Conservation (phyloP, 2,113 vertebrate species). For the Lipophrys pholis region DNA sequence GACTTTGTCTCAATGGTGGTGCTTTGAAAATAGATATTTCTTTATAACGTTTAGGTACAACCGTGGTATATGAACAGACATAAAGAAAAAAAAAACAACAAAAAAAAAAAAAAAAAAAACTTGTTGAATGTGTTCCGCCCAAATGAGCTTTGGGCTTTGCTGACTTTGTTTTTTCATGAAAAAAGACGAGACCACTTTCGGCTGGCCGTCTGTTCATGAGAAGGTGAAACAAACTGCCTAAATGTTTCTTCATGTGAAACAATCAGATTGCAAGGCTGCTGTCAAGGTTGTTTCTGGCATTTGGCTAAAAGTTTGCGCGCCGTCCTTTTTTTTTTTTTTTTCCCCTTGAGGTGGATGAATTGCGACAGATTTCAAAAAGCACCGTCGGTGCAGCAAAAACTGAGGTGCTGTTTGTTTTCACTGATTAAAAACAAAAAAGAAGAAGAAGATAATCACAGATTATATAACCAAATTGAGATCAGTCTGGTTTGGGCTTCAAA, state of each 20-base stretch:
- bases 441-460: not conserved
- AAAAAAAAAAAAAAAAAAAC: conserved; percentile 52
- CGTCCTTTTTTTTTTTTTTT: conserved; percentile 26
- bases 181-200: conserved; percentile 88
- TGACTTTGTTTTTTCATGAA: conserved; percentile 97
- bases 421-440: not conserved
- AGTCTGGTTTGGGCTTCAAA: not conserved
- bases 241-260: conserved; percentile 99
- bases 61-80: conserved; percentile 78
- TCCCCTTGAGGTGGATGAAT: conserved; percentile 29
- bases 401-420: not conserved
- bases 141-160: conserved; percentile 87
- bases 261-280: conserved; percentile 95
- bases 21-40: conserved; percentile 84
- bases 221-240: conserved; percentile 99
- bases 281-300: conserved; percentile 99
- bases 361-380: not conserved
- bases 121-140: conserved; percentile 87
- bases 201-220: conserved; percentile 96
- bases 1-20: conserved; percentile 87
- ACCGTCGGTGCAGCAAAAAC: not conserved
- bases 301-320: conserved; percentile 93
- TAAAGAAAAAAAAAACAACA: conserved; percentile 62
- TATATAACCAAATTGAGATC: conserved; percentile 10
- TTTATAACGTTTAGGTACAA: conserved; percentile 88